Base-by-base conservation (phyloP, 2,797 vertebrate species). In the Lophius americanus region DNA sequence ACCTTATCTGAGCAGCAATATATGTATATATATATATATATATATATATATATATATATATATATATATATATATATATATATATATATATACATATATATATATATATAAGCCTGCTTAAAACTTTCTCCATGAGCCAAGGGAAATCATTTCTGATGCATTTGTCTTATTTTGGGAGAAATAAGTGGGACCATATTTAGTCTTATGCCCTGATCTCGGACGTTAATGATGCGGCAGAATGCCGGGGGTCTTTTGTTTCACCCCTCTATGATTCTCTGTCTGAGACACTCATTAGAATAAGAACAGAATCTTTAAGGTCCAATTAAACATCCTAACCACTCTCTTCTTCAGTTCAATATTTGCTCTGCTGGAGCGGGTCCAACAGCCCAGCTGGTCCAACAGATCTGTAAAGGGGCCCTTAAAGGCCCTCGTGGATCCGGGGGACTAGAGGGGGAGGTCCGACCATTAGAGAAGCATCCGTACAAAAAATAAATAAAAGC, bases 321-420 rank as follows among this genome's bases (percentile, higher is more conserved):
- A 81, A 79, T 89, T 88, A 72, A 65, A 76, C 60, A 84, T 73
- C 71, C 74, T 82, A 68, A 86, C 74, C 67, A 64, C 67, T 77
- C 69, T 75, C 70, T 81, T 81, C 81, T 81, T 57, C 79, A 77
- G 65, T 65, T 73, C 88, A 86, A 88, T 85, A 85, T 90, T 57
- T 82, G 68, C 70, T 75, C 48, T 79, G 56, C 70, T 60, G 75
- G 73, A 77, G 74, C 49, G 43, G 54, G 35, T 73, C 70, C 43
- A 74, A 79, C 64, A 69, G 64, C 46, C 57, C 75, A 80, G 66
- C 81, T 88, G 72, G 66, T 41, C 68, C 51, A 38, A 47, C 49
- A 33, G 70, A 32, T 79, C 75, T 51, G 83, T 69, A 66, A 50
- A 73, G 64, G 46, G 57, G 38, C 66, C 58, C 58, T 82, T 75